These are phyloP conservation scores for Myotis brandtii DNA, from an alignment of 2,113 vertebrate species.

Conservation along the genomic window DNA sequence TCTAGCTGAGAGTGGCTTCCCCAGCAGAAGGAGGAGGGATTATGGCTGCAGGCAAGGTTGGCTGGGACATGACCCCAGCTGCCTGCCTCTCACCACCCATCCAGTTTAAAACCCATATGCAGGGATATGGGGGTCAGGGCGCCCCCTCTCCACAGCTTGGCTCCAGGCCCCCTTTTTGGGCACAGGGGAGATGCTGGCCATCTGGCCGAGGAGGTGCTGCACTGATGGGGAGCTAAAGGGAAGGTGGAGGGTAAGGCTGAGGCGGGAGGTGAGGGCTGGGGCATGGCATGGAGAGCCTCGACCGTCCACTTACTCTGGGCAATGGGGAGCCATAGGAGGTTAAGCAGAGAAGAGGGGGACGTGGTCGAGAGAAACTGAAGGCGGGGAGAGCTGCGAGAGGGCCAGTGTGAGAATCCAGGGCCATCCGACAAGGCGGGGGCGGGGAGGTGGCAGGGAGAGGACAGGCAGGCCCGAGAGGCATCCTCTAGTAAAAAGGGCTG, in stretches of 20 bases:
- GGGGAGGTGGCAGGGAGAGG: too few relatives aligned
- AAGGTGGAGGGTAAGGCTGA: not conserved
- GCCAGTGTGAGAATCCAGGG: not conserved
- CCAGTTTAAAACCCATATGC: not conserved
- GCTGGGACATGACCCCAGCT: not conserved
- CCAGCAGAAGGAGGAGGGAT: not conserved
- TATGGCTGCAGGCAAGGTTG: not conserved
- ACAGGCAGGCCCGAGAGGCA: not conserved
- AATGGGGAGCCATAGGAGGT: not conserved
- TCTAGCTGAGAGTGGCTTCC: not conserved
- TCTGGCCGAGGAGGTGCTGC: not conserved
- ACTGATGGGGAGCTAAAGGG: not conserved
- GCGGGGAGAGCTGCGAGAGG: not conserved
- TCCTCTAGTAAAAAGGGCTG: not conserved
- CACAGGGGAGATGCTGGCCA: not conserved
- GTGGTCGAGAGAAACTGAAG: slow-evolving; percentile 23
- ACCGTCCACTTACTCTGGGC: not conserved
- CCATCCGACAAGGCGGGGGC: not conserved
- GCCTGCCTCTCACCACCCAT: not conserved
- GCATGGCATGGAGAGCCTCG: not conserved
- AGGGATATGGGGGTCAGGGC: not conserved
- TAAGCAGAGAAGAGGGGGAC: not conserved
- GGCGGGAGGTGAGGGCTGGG: not conserved
- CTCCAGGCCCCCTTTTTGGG: not conserved
- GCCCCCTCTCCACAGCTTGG: not conserved